Evolutionary conservation across 2,113 vertebrate genomes (phyloP), one percentile per base, ranked within the genome.

Genomic region (Ptilonorhynchus violaceus): DNA sequence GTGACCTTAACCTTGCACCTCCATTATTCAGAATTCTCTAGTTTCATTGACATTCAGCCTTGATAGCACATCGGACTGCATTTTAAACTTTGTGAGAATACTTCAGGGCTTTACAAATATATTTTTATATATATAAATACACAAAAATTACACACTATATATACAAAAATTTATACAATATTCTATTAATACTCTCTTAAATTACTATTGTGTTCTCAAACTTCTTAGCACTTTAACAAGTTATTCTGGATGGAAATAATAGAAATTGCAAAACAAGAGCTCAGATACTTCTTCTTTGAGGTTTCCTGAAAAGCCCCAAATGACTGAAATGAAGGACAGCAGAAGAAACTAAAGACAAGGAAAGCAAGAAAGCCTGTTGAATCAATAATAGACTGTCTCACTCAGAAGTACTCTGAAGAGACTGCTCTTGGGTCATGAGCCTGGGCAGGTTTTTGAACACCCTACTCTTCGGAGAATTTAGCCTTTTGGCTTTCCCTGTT

Each of bases 371-470:
- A 94, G 67, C 39, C 78, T 96, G 90, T 53, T 89, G 94, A 97
- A 97, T 96, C 95, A 90, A 95, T 96, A 97, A 94, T 85, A 87
- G 93, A 76, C 95, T 92, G 33, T 84, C 96, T 94, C 68, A 31
- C 58, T 89, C 90, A 88, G 78, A 96, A 94, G 55, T 72, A 50
- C 52, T 81, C 87, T 94, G 76, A 94, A 76, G 76, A 93, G 76
- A 86, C 55, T 76, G 68, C 81, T 86, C 44, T 18, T 53, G 41
- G 96, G 95, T 96, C 96, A 93, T 24, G 56, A 92, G 88, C 44
- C 82, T 72, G 49, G 72, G 94, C 56, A 96, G 75, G 92, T 77
- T 95, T 97, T 88, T 91, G 72, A 93, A 97, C 95, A 94, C 68
- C 89, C 63, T 68, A 4, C 82, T 93, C 68, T 90, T 95, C 5